Evolutionary conservation across 1,140 invertebrate genomes (phyloP).

Genomic region (Helicoverpa armigera): DNA sequence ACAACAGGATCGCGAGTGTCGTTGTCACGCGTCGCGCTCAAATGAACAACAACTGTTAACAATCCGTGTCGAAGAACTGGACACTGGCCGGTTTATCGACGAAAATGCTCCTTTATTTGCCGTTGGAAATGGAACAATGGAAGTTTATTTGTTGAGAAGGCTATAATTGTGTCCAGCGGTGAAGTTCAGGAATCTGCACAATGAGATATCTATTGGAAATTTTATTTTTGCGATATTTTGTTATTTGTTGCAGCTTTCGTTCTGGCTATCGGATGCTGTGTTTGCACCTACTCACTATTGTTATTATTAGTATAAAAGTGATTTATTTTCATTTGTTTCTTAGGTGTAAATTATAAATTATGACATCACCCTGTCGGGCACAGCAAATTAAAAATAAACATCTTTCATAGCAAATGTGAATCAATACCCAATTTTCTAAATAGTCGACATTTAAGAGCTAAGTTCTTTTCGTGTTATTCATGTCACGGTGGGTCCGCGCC

Average conservation of each 20-base stretch:
- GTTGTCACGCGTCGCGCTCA: constrained; percentile 59
- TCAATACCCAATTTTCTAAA: too few relatives aligned
- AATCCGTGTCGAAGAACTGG: constrained; percentile 63
- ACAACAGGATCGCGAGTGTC: constrained; percentile 62
- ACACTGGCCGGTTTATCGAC: constrained; percentile 34
- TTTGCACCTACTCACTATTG: too few relatives aligned
- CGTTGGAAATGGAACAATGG: constrained; percentile 4
- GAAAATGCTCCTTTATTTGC: constrained; percentile 37
- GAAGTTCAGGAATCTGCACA: background rate
- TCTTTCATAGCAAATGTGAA: too few relatives aligned
- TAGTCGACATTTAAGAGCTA: constrained; percentile 5
- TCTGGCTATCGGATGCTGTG: too few relatives aligned
- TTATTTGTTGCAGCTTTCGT: too few relatives aligned
- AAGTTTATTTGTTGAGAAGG: background rate
- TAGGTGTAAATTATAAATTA: too few relatives aligned
- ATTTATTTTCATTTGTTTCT: too few relatives aligned
- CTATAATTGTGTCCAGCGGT: background rate
- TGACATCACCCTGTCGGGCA: too few relatives aligned
- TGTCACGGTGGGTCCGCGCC: background rate
- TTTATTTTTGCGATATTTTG: too few relatives aligned
- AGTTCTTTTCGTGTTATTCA: constrained; percentile 1
- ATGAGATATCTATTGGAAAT: background rate
- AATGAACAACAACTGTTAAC: constrained; percentile 62
- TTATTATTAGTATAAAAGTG: too few relatives aligned
- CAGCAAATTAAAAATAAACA: too few relatives aligned